Base-by-base conservation (phyloP, 2,888 invertebrate genomes). In the Cylindroiulus punctatus region DNA sequence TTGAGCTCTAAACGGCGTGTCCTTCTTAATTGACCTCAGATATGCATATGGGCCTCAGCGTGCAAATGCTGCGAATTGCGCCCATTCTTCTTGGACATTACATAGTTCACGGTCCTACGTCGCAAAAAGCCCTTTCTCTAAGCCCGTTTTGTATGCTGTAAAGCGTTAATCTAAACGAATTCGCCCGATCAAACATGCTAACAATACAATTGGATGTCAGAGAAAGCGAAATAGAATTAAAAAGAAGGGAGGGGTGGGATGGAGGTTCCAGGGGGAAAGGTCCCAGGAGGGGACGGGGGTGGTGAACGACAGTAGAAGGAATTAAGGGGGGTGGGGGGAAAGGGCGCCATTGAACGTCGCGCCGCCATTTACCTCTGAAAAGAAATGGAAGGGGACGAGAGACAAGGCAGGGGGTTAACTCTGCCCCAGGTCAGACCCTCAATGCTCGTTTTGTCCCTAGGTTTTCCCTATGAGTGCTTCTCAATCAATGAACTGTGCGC, bases 401-500 rank as follows among this genome's bases (percentile, higher is more conserved):
- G 84, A 44, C 65, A 65, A 65, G 65, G 65, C 65, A 65, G 65
- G 65, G 65, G 65, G 65, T 65, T 65, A 65, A 65, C 65, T 65
- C 26, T 65, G 65, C 65, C 65, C 65, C 65, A 14, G 52, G 44
- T 44, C 52, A 84, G 84, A 47, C 84, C 84, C 52, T 52, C 84
- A 84, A 84, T 84, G 84, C 17, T 44, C 84, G 84, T 84, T 84
- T 84, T 84, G 84, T 84, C 84, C 84, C 84, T 19, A 47, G 84
- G 86, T 76, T 86, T 86, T 86, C 86, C 86, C 81, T 81, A 40
- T 86, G 86, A 86, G 86, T 86, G 86, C 84, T 57, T 52, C 57
- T 86, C 86, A 84, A 57, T 86, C 86, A 83, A 86, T 86, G 86
- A 86, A 86, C 84, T 86, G 47, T 36, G 57, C 65, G 76, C 83